Conservation (phyloP, 2,888 invertebrate species). For the Prenolepis imparis region DNA sequence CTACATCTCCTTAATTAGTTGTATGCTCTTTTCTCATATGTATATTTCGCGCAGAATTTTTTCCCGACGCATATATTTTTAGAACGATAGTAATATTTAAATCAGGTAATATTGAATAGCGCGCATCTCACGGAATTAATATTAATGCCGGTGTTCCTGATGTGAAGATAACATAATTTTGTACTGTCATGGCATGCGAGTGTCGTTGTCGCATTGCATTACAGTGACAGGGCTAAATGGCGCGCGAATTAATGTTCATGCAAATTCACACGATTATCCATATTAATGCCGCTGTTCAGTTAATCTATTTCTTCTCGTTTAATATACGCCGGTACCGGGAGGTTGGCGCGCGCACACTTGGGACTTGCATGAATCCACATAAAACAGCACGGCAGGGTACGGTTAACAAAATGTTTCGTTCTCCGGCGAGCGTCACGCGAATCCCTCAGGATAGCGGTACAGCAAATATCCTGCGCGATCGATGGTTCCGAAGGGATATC, state of each 20-base stretch:
- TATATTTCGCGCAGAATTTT: neutral
- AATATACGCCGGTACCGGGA: slow-evolving; percentile 24
- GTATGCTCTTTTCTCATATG: neutral
- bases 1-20: slow-evolving; percentile 10
- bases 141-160: slow-evolving; percentile 47
- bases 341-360: neutral
- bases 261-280: slow-evolving; percentile 56
- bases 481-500: slow-evolving; percentile 58
- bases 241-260: slow-evolving; percentile 56
- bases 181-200: slow-evolving; percentile 41
- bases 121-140: slow-evolving; percentile 5
- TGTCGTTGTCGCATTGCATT: slow-evolving; percentile 48
- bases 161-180: slow-evolving; percentile 53
- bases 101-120: slow-evolving; percentile 15
- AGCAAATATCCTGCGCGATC: slow-evolving; percentile 59
- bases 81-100: slow-evolving; percentile 22
- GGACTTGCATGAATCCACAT: slow-evolving; percentile 48
- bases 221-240: slow-evolving; percentile 51
- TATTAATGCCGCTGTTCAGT: slow-evolving; percentile 52
- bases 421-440: slow-evolving; percentile 45
- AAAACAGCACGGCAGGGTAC: slow-evolving; percentile 38
- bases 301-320: slow-evolving; percentile 53
- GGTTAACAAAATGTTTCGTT: slow-evolving; percentile 57
- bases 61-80: neutral
- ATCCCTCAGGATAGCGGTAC: slow-evolving; percentile 51